Conservation (phyloP, 2,797 vertebrate species). For the Coendou prehensilis region DNA sequence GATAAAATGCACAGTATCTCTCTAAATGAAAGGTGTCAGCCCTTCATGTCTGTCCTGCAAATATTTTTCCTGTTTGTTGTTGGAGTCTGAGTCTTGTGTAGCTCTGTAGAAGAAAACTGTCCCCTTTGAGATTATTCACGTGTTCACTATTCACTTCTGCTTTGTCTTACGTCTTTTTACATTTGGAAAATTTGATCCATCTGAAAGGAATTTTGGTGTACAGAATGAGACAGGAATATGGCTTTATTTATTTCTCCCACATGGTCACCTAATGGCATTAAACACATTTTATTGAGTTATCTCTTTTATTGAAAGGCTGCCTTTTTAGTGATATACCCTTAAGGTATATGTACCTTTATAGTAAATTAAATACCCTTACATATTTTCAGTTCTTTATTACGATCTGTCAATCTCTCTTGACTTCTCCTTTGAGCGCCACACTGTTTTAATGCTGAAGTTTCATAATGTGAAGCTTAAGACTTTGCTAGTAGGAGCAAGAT, state of each 20-base stretch:
- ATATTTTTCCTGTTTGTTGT: background rate
- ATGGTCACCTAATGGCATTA: background rate
- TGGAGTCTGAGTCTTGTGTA: background rate
- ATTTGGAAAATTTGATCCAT: background rate
- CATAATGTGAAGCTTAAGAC: background rate
- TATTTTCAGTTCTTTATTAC: constrained; percentile 13
- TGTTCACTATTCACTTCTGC: background rate
- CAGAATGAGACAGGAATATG: background rate
- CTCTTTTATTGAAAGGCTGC: background rate
- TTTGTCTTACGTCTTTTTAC: background rate
- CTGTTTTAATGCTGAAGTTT: background rate
- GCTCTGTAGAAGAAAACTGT: background rate
- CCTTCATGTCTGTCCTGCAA: background rate
- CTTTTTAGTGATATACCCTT: background rate
- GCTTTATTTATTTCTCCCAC: constrained; percentile 10
- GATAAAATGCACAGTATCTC: background rate
- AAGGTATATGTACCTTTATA: background rate
- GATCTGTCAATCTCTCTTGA: background rate
- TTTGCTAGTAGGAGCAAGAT: background rate
- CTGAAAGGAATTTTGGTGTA: background rate
- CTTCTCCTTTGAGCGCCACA: background rate
- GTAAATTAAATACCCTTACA: background rate
- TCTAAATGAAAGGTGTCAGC: background rate
- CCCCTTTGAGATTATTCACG: background rate
- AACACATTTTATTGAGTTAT: background rate